phyloP scores from a whole-genome alignment of 2,888 invertebrate species.

The Abrostola tripartita region DNA sequence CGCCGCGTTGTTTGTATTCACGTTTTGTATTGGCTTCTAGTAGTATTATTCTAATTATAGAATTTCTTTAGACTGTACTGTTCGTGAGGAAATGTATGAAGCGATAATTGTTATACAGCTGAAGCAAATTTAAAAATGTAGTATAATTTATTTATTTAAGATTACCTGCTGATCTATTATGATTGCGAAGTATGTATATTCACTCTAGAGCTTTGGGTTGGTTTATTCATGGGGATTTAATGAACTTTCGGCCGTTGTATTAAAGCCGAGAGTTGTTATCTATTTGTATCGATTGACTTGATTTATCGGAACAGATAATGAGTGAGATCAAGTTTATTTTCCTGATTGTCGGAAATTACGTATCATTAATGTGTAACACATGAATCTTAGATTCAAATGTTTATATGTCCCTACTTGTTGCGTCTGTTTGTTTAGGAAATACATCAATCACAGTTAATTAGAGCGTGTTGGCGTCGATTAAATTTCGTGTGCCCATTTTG shows the following conservation, averaged over 20 bases:
- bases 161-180: background rate
- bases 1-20: slow-evolving; percentile 22
- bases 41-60: slow-evolving; percentile 11
- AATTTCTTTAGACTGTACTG: background rate
- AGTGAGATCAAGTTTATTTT: background rate
- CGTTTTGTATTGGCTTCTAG: slow-evolving; percentile 22
- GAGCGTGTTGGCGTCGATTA: slow-evolving; percentile 8
- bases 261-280: background rate
- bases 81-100: background rate
- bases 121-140: slow-evolving; percentile 22
- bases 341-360: background rate
- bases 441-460: slow-evolving; percentile 47
- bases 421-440: slow-evolving; percentile 19
- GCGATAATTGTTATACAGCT: slow-evolving; percentile 16
- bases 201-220: slow-evolving; percentile 8
- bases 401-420: slow-evolving; percentile 19
- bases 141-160: slow-evolving; percentile 1
- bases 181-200: slow-evolving; percentile 19
- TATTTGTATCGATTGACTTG: background rate
- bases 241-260: background rate
- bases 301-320: background rate
- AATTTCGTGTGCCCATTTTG: slow-evolving; percentile 39
- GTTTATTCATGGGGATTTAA: slow-evolving; percentile 1
- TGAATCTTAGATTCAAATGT: slow-evolving; percentile 24
- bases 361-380: background rate